Conservation (phyloP, 2,113 vertebrate genomes). For the Spea bombifrons region DNA sequence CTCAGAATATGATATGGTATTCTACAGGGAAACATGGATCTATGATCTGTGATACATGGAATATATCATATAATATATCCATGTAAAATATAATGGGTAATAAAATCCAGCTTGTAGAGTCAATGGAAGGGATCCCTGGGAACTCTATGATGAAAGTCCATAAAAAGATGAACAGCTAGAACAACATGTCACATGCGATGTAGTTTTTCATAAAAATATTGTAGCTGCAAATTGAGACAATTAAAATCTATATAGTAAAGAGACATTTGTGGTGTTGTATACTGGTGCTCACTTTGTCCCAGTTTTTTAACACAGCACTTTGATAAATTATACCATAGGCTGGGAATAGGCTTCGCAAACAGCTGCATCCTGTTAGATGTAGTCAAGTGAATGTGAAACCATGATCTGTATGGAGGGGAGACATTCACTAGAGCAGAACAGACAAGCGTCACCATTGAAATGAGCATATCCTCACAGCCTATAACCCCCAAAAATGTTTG, state of each 20-base stretch:
- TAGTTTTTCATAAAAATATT: too few relatives aligned
- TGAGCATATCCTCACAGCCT: not conserved
- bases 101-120: too few relatives aligned
- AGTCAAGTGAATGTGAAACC: slow-evolving; percentile 23
- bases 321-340: slow-evolving; percentile 35
- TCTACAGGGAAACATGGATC: too few relatives aligned
- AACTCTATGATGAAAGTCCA: too few relatives aligned
- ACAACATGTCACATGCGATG: too few relatives aligned
- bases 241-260: not conserved
- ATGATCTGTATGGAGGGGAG: slow-evolving; percentile 32
- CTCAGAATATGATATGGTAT: too few relatives aligned
- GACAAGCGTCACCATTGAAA: not conserved
- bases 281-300: slow-evolving; percentile 13
- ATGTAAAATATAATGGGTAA: too few relatives aligned
- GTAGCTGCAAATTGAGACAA: too few relatives aligned
- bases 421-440: not conserved
- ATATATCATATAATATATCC: too few relatives aligned
- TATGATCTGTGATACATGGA: too few relatives aligned
- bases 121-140: too few relatives aligned
- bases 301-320: slow-evolving; percentile 24
- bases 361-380: slow-evolving; percentile 43
- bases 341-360: slow-evolving; percentile 39
- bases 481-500: not conserved
- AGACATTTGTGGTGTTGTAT: not conserved
- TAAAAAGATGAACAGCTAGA: too few relatives aligned